Base-by-base conservation (phyloP, 2,113 vertebrate species). In the Albula goreensis region DNA sequence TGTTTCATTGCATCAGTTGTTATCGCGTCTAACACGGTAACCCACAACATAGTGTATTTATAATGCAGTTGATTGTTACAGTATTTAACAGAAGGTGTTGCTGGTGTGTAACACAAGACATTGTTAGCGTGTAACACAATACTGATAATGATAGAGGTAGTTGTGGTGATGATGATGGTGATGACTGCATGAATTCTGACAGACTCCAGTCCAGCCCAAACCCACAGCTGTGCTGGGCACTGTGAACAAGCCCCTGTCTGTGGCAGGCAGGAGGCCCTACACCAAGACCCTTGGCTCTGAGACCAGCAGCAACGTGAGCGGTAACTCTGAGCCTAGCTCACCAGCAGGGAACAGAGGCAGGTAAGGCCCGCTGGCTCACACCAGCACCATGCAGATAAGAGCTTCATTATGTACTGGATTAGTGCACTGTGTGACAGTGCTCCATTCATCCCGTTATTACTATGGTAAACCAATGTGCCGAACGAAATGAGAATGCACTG, bases 231-330 rank as follows among this genome's bases (percentile, higher is more conserved):
- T 99, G 78, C 91, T 99, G 87, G 98, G 95, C 86, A 93, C 98
- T 53, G 97, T 99, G 89, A 99, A 99, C 91, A 99, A 99, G 89
- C 96, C 97, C 10, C 95, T 99, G 85, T 97, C 97, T 11, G 97
- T 97, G 88, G 96, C 97, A 31, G 97, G 97, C 89, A 97, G 97
- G 85, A 97, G 97, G 90, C 96, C 98, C 0, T 97, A 97, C 86
- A 95, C 95, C 57, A 97, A 97, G 94, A 96, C 94, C 83, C 86
- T 96, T 17, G 93, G 94, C 86, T 94, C 96, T 25, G 97, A 98
- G 89, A 94, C 96, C 48, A 93, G 94, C 92, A 97, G 96, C 93
- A 98, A 95, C 88, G 91, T 96, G 89, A 97, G 94, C 91, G 94
- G 95, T 85, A 98, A 97, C 93, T 97, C 97, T 57, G 97, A 97